phyloP scores from a whole-genome alignment of 2,888 invertebrate genomes.

The Synanthedon vespiformis region DNA sequence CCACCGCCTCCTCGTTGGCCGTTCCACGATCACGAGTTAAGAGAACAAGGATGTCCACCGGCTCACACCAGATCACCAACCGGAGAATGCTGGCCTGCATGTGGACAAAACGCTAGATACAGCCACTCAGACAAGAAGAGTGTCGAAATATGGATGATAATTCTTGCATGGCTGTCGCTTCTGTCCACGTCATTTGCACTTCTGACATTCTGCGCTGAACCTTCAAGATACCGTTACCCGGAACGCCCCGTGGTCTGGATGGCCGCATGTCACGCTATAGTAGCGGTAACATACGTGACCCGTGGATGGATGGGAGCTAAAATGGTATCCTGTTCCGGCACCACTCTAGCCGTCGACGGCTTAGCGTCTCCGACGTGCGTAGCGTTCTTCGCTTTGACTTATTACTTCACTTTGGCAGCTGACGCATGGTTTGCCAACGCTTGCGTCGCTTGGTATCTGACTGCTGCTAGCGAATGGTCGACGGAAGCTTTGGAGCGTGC shows the following conservation, averaged over 20 bases:
- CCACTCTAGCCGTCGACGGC: constrained; percentile 58
- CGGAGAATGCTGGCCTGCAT: constrained; percentile 73
- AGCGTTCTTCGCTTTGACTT: constrained; percentile 79
- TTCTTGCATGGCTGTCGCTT: constrained; percentile 82
- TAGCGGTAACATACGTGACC: constrained; percentile 80
- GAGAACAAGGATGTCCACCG: constrained; percentile 68
- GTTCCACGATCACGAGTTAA: constrained; percentile 37
- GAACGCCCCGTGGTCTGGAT: constrained; percentile 92
- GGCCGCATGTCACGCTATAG: constrained; percentile 86
- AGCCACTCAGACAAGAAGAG: constrained; percentile 75
- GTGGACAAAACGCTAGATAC: constrained; percentile 78
- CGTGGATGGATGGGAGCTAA: constrained; percentile 72
- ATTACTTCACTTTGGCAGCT: constrained; percentile 84
- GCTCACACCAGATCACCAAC: constrained; percentile 70
- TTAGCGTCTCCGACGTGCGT: constrained; percentile 73
- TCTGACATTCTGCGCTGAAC: constrained; percentile 90
- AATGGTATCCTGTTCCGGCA: constrained; percentile 39
- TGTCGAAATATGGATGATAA: constrained; percentile 80
- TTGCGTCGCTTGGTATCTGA: constrained; percentile 89
- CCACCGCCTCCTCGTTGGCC: constrained; percentile 53
- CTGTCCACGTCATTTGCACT: constrained; percentile 86
- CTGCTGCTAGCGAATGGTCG: constrained; percentile 93
- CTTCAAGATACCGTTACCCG: constrained; percentile 90
- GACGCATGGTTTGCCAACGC: constrained; percentile 91
- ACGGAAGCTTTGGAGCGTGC: constrained; percentile 91